Percentiles rank a stretch among this genome's conserved stretches.
These are phyloP conservation scores for Oryzias melastigma DNA, from an alignment of 2,113 vertebrate species.

Conservation along the genomic window DNA sequence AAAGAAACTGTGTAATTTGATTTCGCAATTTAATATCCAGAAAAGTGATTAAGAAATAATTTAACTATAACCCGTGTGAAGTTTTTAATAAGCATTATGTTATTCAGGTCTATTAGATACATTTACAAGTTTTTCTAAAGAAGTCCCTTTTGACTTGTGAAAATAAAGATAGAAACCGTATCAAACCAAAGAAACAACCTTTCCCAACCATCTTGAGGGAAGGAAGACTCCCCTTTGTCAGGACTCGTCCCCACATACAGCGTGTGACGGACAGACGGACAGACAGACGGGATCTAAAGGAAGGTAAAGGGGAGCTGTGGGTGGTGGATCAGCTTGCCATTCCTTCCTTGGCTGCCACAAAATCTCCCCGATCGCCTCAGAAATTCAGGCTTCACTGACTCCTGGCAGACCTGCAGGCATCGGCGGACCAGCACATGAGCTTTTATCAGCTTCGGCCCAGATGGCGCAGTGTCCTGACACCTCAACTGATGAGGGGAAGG, in stretches of 20 bases:
- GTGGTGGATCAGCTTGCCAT: conserved; percentile 57
- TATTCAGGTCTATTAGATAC: no score
- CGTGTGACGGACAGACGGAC: conserved; percentile 45
- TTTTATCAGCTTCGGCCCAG: conserved; percentile 79
- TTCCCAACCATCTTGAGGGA: neutral
- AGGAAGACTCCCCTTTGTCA: conserved; percentile 14
- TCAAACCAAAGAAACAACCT: no score
- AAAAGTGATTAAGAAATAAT: no score
- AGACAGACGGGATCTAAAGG: conserved; percentile 35
- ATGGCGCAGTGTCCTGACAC: conserved; percentile 70
- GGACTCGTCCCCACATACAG: conserved; percentile 24
- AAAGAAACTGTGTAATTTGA: no score
- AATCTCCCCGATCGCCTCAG: conserved; percentile 71
- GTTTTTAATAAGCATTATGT: no score
- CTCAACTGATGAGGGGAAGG: conserved; percentile 56
- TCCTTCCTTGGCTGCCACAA: conserved; percentile 51
- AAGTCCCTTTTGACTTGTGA: no score
- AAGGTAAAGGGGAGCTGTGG: conserved; percentile 13
- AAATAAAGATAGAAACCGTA: no score
- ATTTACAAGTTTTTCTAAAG: no score
- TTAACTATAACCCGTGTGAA: no score
- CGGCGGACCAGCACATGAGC: conserved; percentile 70
- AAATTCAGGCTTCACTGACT: conserved; percentile 70
- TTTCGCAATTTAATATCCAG: no score
- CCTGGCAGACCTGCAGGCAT: conserved; percentile 69